These are phyloP conservation scores for Phyllostomus discolor DNA, from an alignment of 2,113 vertebrate genomes.

Conservation along the genomic window DNA sequence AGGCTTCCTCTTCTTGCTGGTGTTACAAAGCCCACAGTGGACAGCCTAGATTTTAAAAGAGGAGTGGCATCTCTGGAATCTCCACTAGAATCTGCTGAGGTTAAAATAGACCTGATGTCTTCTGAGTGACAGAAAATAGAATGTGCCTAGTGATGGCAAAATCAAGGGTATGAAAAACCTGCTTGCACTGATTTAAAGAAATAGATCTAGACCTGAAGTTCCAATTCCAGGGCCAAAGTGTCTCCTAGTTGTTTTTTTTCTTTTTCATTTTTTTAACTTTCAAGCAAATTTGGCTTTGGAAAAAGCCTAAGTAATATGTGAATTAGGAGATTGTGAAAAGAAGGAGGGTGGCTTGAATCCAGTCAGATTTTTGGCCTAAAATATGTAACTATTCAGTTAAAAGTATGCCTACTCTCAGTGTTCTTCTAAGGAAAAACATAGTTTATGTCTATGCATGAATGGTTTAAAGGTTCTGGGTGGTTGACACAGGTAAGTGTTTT, in stretches of 20 bases:
- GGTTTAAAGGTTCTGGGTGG: constrained; percentile 22
- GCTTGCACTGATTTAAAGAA: background rate
- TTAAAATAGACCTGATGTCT: constrained; percentile 58
- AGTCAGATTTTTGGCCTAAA: constrained; percentile 32
- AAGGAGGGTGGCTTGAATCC: constrained; percentile 24
- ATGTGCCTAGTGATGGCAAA: background rate
- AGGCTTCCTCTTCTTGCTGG: constrained; percentile 28
- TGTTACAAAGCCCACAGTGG: constrained; percentile 47
- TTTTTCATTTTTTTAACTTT: background rate
- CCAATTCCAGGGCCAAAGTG: background rate
- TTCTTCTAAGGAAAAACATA: background rate
- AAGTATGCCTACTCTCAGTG: constrained; percentile 11
- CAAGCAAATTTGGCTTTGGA: constrained; percentile 37
- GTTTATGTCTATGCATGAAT: background rate
- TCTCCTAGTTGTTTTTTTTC: background rate
- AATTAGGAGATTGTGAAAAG: constrained; percentile 51
- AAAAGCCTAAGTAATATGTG: constrained; percentile 22
- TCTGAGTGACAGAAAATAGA: constrained; percentile 51
- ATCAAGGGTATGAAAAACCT: background rate
- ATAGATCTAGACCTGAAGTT: background rate
- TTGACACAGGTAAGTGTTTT: background rate
- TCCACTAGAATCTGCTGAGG: constrained; percentile 37
- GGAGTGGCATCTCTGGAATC: constrained; percentile 70
- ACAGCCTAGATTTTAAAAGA: constrained; percentile 60
- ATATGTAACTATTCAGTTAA: constrained; percentile 26